These are phyloP conservation scores for Digitonthophagus gazella DNA, from an alignment of 2,888 invertebrate genomes.

Conservation along the genomic window DNA sequence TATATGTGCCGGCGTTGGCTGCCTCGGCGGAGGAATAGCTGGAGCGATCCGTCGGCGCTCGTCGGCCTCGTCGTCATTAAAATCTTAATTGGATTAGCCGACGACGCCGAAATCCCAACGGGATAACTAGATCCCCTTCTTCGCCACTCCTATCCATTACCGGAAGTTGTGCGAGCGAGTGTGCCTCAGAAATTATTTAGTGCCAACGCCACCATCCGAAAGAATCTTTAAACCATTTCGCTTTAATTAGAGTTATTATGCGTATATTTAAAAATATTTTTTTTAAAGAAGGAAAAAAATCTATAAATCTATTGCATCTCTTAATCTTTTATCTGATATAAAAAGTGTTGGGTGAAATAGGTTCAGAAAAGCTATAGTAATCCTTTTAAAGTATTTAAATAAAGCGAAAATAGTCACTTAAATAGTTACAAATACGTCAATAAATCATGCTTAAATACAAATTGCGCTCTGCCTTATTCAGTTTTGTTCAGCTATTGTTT, in stretches of 20 bases:
- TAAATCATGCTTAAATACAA: background rate
- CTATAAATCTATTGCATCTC: too few relatives aligned
- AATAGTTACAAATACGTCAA: too few relatives aligned
- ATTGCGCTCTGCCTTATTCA: background rate
- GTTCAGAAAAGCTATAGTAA: too few relatives aligned
- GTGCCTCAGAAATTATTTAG: background rate
- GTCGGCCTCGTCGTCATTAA: slow-evolving; percentile 11
- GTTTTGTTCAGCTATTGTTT: background rate
- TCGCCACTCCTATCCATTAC: slow-evolving; percentile 2
- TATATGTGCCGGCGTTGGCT: slow-evolving; percentile 3
- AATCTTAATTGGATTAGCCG: slow-evolving; percentile 18
- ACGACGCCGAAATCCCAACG: slow-evolving; percentile 4
- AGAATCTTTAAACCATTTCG: background rate
- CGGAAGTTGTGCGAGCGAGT: background rate
- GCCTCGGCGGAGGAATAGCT: background rate
- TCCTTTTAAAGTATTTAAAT: too few relatives aligned
- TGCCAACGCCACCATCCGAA: background rate
- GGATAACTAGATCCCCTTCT: slow-evolving; percentile 1
- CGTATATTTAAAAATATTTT: background rate
- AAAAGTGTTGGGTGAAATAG: too few relatives aligned
- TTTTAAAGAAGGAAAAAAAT: background rate
- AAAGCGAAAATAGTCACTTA: too few relatives aligned
- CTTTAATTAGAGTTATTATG: too few relatives aligned
- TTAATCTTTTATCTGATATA: too few relatives aligned
- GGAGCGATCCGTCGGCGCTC: slow-evolving; percentile 2